phyloP scores from a whole-genome alignment of 2,113 vertebrate genomes.

The Raja brachyura region DNA sequence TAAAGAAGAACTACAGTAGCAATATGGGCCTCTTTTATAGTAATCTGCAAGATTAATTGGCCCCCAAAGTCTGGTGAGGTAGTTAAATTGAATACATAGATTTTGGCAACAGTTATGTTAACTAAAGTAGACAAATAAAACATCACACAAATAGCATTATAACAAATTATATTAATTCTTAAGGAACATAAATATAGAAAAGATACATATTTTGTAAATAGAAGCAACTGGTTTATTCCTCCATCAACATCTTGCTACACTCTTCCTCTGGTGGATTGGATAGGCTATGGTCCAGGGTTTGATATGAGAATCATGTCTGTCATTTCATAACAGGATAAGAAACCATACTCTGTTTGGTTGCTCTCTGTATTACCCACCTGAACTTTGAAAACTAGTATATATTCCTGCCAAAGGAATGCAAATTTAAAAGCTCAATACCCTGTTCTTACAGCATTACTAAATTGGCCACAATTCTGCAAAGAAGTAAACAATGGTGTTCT shows the following conservation, averaged over 20 bases:
- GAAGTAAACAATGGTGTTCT: not conserved
- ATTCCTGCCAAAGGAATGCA: not conserved
- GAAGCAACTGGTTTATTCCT: too few relatives aligned
- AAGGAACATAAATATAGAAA: not conserved
- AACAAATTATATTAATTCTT: not conserved
- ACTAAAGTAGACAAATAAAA: not conserved
- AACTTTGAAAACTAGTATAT: not conserved
- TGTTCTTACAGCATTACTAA: not conserved
- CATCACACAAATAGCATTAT: not conserved
- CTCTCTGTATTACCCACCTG: not conserved
- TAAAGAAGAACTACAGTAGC: conserved; percentile 52
- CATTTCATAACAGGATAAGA: not conserved
- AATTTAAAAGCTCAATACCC: not conserved
- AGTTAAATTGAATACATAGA: conserved; percentile 15
- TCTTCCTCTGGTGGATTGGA: not conserved
- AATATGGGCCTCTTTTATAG: conserved; percentile 44
- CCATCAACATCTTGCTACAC: not conserved
- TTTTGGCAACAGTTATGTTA: conserved; percentile 35
- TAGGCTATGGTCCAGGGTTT: not conserved
- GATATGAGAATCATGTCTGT: not conserved
- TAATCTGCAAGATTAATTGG: conserved; percentile 40
- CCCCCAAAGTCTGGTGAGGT: not conserved
- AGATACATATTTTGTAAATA: not conserved
- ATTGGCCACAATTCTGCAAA: not conserved
- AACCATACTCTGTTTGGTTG: not conserved